A percentile compares a stretch with the other conserved stretches of the same genome.
These are phyloP conservation scores for Metallyticus violacea DNA, from an alignment of 2,888 invertebrate genomes.

Conservation along the genomic window DNA sequence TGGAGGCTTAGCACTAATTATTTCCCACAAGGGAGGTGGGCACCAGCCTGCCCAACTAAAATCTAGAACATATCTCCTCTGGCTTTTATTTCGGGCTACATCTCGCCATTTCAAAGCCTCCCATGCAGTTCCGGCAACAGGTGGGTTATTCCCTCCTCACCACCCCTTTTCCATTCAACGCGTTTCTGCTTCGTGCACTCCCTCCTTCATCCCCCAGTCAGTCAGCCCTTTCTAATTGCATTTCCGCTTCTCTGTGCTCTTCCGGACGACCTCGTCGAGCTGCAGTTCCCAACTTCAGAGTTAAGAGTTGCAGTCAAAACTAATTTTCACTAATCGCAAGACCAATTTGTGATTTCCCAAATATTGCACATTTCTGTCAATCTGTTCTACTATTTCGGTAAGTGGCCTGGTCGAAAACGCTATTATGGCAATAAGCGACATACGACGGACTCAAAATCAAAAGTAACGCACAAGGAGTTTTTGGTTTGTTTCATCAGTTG, in stretches of 20 bases:
- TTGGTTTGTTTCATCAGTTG: no score
- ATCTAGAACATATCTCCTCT: not conserved
- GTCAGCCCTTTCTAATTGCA: conserved; percentile 24
- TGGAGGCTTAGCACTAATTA: not conserved
- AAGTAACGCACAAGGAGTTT: no score
- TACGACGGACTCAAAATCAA: no score
- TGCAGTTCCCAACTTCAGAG: not conserved
- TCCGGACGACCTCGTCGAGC: not conserved
- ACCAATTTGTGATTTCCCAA: not conserved
- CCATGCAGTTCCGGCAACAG: conserved; percentile 19
- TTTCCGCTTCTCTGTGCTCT: conserved; percentile 15
- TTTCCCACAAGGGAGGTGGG: not conserved
- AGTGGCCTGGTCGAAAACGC: no score
- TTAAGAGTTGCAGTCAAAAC: not conserved
- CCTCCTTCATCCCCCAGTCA: conserved; percentile 10
- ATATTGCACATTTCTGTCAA: not conserved
- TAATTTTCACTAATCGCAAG: not conserved
- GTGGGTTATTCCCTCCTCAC: conserved; percentile 14
- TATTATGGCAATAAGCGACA: no score
- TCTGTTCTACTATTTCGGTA: no score
- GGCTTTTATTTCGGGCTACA: not conserved
- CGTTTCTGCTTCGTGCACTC: not conserved
- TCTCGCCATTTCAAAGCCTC: not conserved
- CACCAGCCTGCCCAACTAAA: no score
- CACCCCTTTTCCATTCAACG: not conserved